These are phyloP conservation scores for Coregonus suidteri DNA, from an alignment of 2,797 vertebrate genomes.

Conservation along the genomic window DNA sequence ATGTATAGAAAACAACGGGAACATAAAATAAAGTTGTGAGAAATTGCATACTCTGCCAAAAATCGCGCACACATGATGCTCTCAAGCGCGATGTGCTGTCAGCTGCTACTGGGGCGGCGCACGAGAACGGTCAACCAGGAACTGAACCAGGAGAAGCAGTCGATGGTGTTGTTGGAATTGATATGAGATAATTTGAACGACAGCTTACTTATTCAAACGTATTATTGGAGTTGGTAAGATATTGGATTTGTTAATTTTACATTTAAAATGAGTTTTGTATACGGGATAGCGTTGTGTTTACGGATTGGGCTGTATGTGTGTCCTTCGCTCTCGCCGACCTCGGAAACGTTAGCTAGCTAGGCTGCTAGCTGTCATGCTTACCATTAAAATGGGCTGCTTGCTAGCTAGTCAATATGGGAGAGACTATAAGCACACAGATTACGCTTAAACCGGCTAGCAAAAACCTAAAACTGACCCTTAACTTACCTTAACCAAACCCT, in stretches of 20 bases:
- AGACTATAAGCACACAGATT: too few relatives aligned
- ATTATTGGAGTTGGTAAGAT: slow-evolving; percentile 9
- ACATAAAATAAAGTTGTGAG: neutral
- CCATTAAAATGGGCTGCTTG: neutral
- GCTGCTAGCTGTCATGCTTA: neutral
- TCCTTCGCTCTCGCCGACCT: neutral
- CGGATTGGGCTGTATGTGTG: neutral
- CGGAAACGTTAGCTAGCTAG: neutral
- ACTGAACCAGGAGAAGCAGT: slow-evolving; percentile 16
- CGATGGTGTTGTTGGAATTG: slow-evolving; percentile 10
- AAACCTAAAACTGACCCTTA: too few relatives aligned
- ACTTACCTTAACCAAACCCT: too few relatives aligned
- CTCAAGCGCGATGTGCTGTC: slow-evolving; percentile 15
- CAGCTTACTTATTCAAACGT: neutral
- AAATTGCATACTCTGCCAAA: neutral
- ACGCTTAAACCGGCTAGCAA: too few relatives aligned
- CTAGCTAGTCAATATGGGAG: neutral
- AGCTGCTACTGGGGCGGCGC: slow-evolving; percentile 38
- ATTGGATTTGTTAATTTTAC: neutral
- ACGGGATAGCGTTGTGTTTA: neutral
- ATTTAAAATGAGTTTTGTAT: neutral
- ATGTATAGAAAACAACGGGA: neutral
- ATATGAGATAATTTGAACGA: slow-evolving; percentile 15
- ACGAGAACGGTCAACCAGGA: slow-evolving; percentile 24
- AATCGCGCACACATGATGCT: slow-evolving; percentile 1